Percentiles rank a stretch among this genome's conserved stretches.
Evolutionary conservation across 1,140 invertebrate species (phyloP).

Genomic region (Tyrophagus putrescentiae): DNA sequence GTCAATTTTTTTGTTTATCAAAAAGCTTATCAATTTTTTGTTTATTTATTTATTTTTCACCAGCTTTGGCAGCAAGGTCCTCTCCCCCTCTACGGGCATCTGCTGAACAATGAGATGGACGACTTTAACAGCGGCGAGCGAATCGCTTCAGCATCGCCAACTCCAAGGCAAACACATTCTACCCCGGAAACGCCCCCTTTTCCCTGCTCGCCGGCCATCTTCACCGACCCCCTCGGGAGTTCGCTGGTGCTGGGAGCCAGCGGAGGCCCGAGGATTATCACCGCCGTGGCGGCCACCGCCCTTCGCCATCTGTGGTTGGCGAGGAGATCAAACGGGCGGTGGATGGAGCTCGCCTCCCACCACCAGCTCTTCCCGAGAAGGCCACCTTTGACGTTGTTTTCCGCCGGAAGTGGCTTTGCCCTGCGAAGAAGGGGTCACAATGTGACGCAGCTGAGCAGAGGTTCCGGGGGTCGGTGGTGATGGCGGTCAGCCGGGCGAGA

Average conservation of each 20-base stretch:
- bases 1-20: neutral
- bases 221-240: constrained; percentile 45
- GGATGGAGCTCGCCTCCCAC: constrained; percentile 71
- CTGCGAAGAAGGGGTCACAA: constrained; percentile 51
- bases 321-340: constrained; percentile 71
- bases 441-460: constrained; percentile 39
- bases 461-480: constrained; percentile 48
- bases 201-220: constrained; percentile 82
- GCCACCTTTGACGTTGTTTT: constrained; percentile 62
- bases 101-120: constrained; percentile 87
- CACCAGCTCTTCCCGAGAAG: constrained; percentile 74
- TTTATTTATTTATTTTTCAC: too few relatives aligned
- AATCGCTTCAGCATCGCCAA: constrained; percentile 63
- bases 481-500: constrained; percentile 45
- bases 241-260: constrained; percentile 67
- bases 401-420: constrained; percentile 49
- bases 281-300: constrained; percentile 60
- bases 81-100: constrained; percentile 60
- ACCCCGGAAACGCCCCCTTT: constrained; percentile 60
- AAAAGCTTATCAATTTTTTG: neutral
- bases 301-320: constrained; percentile 66
- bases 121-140: constrained; percentile 70
- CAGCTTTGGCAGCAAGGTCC: constrained; percentile 35
- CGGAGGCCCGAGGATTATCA: constrained; percentile 77
- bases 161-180: constrained; percentile 61